Evolutionary conservation across 2,888 invertebrate species (phyloP).

Genomic region (Acleris literana): DNA sequence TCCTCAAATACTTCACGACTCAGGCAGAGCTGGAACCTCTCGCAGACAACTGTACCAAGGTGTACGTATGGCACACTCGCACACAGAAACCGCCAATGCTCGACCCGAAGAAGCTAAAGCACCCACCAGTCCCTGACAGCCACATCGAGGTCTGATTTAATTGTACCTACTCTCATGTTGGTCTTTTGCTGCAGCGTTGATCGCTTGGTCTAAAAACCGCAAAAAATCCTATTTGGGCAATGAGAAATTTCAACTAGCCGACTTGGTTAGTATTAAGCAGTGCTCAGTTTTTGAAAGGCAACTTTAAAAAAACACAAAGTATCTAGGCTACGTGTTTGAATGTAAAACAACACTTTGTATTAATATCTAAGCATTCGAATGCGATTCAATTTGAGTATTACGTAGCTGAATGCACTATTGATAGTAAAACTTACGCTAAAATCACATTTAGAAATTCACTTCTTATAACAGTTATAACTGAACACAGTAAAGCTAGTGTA

Average conservation of each 20-base stretch:
- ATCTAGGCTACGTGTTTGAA: background rate
- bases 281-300: constrained; percentile 18
- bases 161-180: constrained; percentile 5
- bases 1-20: constrained; percentile 88
- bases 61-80: constrained; percentile 99
- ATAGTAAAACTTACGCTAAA: too few relatives aligned
- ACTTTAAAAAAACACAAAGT: background rate
- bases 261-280: constrained; percentile 15
- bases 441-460: too few relatives aligned
- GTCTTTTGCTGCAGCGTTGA: constrained; percentile 19
- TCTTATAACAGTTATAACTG: too few relatives aligned
- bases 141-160: constrained; percentile 71
- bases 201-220: constrained; percentile 22
- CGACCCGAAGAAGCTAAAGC: constrained; percentile 84
- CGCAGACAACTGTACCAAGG: constrained; percentile 95
- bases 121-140: constrained; percentile 62
- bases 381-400: too few relatives aligned
- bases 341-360: background rate
- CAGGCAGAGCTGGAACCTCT: constrained; percentile 93
- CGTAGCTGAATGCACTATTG: too few relatives aligned
- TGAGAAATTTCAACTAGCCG: constrained; percentile 1
- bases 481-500: too few relatives aligned
- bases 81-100: constrained; percentile 93
- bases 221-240: too few relatives aligned
- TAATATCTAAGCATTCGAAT: too few relatives aligned